Percentiles rank a stretch among this genome's conserved stretches.
These are phyloP conservation scores for Procavia capensis DNA, from an alignment of 2,113 vertebrate genomes.

Conservation along the genomic window DNA sequence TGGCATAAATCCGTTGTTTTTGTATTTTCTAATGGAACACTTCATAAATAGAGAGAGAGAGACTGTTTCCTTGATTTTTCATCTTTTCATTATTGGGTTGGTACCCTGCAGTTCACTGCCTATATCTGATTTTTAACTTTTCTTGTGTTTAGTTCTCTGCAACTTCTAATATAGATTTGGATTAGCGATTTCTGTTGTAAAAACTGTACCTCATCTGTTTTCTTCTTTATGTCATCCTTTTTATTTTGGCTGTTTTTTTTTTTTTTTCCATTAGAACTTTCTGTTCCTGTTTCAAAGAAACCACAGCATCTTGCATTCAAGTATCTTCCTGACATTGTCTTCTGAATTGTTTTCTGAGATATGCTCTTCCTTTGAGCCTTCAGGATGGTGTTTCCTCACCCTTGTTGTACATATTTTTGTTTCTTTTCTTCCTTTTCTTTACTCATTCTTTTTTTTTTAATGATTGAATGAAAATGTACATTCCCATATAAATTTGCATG, in stretches of 20 bases:
- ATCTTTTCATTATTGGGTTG: not conserved
- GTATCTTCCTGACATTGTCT: not conserved
- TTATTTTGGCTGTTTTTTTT: not conserved
- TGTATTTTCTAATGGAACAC: not conserved
- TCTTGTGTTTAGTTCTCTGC: not conserved
- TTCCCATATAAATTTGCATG: too few species aligned
- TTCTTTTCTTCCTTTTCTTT: not conserved
- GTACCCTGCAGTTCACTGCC: not conserved
- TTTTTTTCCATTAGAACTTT: slow-evolving; percentile 34
- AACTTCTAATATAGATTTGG: not conserved
- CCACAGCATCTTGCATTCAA: not conserved
- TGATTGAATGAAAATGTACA: too few species aligned
- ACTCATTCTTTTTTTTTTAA: not conserved
- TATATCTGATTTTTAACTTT: not conserved
- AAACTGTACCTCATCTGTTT: not conserved
- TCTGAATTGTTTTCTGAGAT: slow-evolving; percentile 25
- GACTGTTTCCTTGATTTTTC: not conserved
- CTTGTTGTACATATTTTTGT: too few species aligned
- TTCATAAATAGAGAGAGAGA: not conserved
- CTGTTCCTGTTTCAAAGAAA: slow-evolving; percentile 64
- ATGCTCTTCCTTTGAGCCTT: not conserved
- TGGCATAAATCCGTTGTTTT: not conserved
- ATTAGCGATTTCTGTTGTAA: not conserved
- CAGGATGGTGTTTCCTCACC: not conserved
- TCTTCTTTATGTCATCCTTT: slow-evolving; percentile 26